phyloP scores from a whole-genome alignment of 1,140 invertebrate species.

The Tetragonula clypearis region DNA sequence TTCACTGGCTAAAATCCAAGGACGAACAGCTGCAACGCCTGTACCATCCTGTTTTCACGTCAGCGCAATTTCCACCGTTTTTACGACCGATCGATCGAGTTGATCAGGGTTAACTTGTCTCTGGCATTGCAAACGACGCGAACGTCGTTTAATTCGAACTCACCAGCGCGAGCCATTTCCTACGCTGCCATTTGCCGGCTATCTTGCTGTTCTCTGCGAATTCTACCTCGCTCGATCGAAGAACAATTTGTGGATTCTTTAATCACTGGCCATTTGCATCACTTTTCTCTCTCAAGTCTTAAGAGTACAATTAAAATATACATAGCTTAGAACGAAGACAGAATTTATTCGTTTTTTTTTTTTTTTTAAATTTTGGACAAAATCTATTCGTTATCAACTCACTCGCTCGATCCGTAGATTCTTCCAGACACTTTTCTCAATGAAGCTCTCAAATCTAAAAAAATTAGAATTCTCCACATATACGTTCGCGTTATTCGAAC shows the following conservation, averaged over 20 bases:
- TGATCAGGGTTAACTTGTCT: slow-evolving; percentile 12
- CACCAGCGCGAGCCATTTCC: neutral
- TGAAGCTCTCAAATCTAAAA: too few relatives aligned
- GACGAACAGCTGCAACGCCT: slow-evolving; percentile 27
- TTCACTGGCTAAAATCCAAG: slow-evolving; percentile 35
- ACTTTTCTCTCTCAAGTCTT: too few relatives aligned
- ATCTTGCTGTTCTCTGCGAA: neutral
- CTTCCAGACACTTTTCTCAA: too few relatives aligned
- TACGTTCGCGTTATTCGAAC: too few relatives aligned
- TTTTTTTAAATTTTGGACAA: too few relatives aligned
- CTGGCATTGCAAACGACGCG: neutral
- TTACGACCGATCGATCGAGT: slow-evolving; percentile 45
- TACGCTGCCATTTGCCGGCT: neutral
- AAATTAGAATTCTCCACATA: too few relatives aligned
- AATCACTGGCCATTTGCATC: too few relatives aligned
- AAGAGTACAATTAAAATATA: too few relatives aligned
- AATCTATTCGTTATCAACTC: too few relatives aligned
- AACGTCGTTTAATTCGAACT: neutral
- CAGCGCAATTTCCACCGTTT: slow-evolving; percentile 34
- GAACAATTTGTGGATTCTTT: neutral
- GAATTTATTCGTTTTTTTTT: too few relatives aligned
- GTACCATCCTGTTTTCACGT: slow-evolving; percentile 33
- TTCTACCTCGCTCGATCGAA: neutral
- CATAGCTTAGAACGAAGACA: too few relatives aligned
- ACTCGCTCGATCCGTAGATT: too few relatives aligned